These are phyloP conservation scores for Rhingia rostrata DNA, from an alignment of 2,888 invertebrate genomes.

Conservation along the genomic window DNA sequence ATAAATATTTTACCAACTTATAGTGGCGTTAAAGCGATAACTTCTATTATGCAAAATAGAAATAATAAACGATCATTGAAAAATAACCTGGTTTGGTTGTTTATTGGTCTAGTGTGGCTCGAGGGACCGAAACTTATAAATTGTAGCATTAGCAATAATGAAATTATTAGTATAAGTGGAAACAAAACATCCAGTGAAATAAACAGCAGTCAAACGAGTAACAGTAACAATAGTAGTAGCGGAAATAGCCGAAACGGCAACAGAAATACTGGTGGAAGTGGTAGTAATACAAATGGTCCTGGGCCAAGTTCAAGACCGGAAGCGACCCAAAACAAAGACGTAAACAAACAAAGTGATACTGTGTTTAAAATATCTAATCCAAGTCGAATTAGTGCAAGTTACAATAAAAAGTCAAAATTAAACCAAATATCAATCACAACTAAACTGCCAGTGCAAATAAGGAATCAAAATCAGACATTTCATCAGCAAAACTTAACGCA, in stretches of 20 bases:
- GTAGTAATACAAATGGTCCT: slow-evolving; percentile 52
- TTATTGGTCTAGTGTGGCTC: slow-evolving; percentile 81
- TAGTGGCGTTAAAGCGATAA: slow-evolving; percentile 71
- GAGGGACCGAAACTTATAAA: slow-evolving; percentile 80
- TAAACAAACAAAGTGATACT: slow-evolving; percentile 23
- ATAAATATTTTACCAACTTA: slow-evolving; percentile 35
- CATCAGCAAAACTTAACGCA: not conserved
- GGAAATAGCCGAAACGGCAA: slow-evolving; percentile 20
- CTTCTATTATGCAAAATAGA: slow-evolving; percentile 48
- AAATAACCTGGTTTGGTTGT: slow-evolving; percentile 80
- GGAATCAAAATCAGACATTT: slow-evolving; percentile 14
- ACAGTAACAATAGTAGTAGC: slow-evolving; percentile 36
- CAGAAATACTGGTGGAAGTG: slow-evolving; percentile 41
- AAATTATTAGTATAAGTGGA: slow-evolving; percentile 61
- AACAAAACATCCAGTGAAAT: slow-evolving; percentile 63
- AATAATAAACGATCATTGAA: slow-evolving; percentile 68
- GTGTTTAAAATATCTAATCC: slow-evolving; percentile 21
- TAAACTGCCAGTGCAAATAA: slow-evolving; percentile 13
- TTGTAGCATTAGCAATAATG: slow-evolving; percentile 77
- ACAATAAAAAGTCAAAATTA: slow-evolving; percentile 48
- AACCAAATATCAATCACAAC: slow-evolving; percentile 29
- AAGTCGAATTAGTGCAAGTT: not conserved
- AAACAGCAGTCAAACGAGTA: slow-evolving; percentile 33
- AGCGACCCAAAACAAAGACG: slow-evolving; percentile 26
- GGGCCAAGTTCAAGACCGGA: slow-evolving; percentile 22